phyloP scores from a whole-genome alignment of 2,888 invertebrate species.

The Lottia gigantea region DNA sequence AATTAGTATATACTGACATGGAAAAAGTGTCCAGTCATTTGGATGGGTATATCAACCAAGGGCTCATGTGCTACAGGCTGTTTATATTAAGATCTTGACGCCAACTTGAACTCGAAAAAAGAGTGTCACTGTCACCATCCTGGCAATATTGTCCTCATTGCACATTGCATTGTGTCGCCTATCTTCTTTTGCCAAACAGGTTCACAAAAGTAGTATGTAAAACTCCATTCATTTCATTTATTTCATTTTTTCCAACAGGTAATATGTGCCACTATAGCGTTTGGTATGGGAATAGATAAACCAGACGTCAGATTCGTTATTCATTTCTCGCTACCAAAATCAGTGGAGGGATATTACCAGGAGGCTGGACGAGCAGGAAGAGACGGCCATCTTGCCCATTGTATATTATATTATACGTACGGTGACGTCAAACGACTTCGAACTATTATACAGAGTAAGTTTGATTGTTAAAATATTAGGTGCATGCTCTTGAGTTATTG shows the following conservation, averaged over 20 bases:
- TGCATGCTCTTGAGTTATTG: not conserved
- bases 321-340: conserved; percentile 92
- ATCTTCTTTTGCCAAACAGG: too few relatives aligned
- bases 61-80: too few relatives aligned
- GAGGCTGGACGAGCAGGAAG: conserved; percentile 97
- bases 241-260: conserved; percentile 47
- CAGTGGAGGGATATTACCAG: conserved; percentile 96
- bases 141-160: too few relatives aligned
- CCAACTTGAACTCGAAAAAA: too few relatives aligned
- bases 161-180: too few relatives aligned
- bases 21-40: too few relatives aligned
- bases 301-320: conserved; percentile 79
- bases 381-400: conserved; percentile 86
- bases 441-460: conserved; percentile 66
- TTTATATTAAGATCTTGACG: too few relatives aligned
- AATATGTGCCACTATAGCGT: conserved; percentile 69
- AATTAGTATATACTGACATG: too few relatives aligned
- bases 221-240: too few relatives aligned
- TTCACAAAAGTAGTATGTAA: too few relatives aligned
- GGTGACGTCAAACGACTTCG: conserved; percentile 73
- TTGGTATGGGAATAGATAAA: conserved; percentile 70
- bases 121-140: too few relatives aligned
- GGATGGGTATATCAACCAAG: too few relatives aligned
- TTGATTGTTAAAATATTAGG: not conserved
- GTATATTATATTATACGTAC: conserved; percentile 90